phyloP scores from a whole-genome alignment of 2,888 invertebrate species.

The Plebejus argus region DNA sequence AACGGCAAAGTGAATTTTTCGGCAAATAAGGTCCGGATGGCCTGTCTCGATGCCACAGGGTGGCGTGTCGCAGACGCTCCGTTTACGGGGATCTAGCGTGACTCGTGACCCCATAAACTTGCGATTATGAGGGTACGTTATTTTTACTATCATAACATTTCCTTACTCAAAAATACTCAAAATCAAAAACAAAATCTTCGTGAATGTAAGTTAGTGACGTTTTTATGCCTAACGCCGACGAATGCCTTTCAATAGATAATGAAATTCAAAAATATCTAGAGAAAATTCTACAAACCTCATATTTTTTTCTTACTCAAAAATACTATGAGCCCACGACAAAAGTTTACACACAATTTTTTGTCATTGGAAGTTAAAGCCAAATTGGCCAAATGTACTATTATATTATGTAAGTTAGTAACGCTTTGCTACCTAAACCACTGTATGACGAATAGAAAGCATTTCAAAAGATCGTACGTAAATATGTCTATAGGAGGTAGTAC shows the following conservation, averaged over 20 bases:
- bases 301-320: background rate
- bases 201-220: background rate
- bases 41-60: constrained; percentile 8
- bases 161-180: background rate
- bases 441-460: background rate
- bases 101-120: constrained; percentile 21
- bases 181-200: background rate
- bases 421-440: background rate
- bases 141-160: constrained; percentile 23
- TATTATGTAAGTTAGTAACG: background rate
- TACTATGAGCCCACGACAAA: background rate
- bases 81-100: background rate
- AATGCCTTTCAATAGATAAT: background rate
- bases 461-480: background rate
- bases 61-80: constrained; percentile 17
- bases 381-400: background rate
- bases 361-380: too few relatives aligned
- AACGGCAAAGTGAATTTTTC: constrained; percentile 16
- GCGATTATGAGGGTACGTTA: constrained; percentile 6
- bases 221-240: too few relatives aligned
- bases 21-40: constrained; percentile 16
- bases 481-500: background rate
- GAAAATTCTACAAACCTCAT: background rate
- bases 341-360: background rate
- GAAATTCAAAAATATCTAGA: background rate